Evolutionary conservation across 2,888 invertebrate genomes (phyloP), one percentile per base, ranked within the genome.

Genomic region (Meiosimyza platycephala): DNA sequence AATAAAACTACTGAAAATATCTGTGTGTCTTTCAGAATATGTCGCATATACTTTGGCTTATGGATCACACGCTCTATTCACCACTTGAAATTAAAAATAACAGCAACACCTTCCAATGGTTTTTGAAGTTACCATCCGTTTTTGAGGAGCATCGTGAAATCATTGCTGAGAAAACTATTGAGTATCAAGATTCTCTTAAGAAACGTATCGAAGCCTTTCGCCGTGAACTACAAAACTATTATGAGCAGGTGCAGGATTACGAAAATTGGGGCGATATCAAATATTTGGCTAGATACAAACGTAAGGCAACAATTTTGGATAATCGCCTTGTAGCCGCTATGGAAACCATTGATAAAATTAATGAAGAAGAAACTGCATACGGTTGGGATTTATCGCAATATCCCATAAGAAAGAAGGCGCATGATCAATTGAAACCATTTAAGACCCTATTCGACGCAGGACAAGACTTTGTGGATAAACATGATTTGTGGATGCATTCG

Each of bases 361-460:
- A 98, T 85, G 93, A 93, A 83, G 98, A 98, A 85, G 98, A 98
- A 85, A 89, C 90, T 48, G 91, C 96, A 18, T 98, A 94, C 83
- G 95, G 93, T 13, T 97, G 94, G 92, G 94, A 96, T 82, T 85
- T 93, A 11, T 95, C 97, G 0, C 93, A 94, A 79, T 98, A 98
- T 88, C 96, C 97, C 0, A 89, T 94, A 76, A 90, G 97, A 75
- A 95, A 95, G 86, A 88, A 90, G 80, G 88, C 93, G 0, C 92
- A 93, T 76, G 96, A 96, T 80, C 93, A 91, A 83, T 88, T 98
- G 57, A 90, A 91, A 40, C 97, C 98, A 0, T 98, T 91, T 83
- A 94, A 96, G 84, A 93, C 92, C 82, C 89, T 98, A 0, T 98
- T 94, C 83, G 97, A 97, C 83, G 93, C 93, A n/a, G 92, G 94